Conservation (phyloP, 2,113 vertebrate species). For the Chroicocephalus ridibundus region DNA sequence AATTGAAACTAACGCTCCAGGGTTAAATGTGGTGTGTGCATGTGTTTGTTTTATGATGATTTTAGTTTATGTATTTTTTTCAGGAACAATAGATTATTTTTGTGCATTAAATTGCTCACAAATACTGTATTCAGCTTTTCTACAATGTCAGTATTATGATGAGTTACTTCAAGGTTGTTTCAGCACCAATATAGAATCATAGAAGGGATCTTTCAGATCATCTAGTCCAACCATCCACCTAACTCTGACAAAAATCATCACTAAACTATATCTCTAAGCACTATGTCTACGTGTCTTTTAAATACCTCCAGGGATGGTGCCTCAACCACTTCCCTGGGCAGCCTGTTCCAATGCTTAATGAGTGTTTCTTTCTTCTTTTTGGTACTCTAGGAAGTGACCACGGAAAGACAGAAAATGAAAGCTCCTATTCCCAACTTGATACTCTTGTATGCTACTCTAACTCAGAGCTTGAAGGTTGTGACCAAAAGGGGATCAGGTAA, state of each 20-base stretch:
- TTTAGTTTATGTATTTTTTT: not conserved
- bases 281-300: no score
- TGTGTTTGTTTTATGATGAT: not conserved
- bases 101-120: not conserved
- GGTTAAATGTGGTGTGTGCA: not conserved
- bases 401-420: constrained; percentile 90
- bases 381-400: constrained; percentile 66
- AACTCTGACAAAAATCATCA: no score
- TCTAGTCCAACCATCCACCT: no score
- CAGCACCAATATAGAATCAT: not conserved
- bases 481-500: constrained; percentile 98
- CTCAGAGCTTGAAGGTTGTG: constrained; percentile 94
- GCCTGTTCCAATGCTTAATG: no score
- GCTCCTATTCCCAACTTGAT: constrained; percentile 90
- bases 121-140: not conserved
- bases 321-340: no score
- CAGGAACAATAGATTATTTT: not conserved
- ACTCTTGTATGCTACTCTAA: constrained; percentile 87
- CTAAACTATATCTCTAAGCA: no score
- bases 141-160: not conserved
- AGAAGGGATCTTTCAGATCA: no score
- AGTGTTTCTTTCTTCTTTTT: not conserved
- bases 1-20: not conserved
- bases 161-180: not conserved
- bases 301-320: no score